phyloP scores from a whole-genome alignment of 2,113 vertebrate species.

The Equus przewalskii region DNA sequence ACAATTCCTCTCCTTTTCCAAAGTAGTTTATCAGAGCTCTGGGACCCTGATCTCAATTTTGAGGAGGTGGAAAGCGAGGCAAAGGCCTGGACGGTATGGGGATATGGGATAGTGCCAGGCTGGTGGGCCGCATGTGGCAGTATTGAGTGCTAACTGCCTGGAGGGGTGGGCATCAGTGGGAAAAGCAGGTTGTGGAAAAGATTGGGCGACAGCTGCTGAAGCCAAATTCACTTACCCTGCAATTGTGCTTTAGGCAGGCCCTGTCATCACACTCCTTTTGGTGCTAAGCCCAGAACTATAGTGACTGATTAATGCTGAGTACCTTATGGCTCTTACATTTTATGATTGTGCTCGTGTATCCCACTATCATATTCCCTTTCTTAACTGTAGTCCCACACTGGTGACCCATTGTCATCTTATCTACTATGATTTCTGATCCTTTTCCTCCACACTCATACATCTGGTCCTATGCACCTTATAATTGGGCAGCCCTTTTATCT shows the following conservation, averaged over 20 bases:
- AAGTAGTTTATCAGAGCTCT: neutral
- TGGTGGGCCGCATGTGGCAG: neutral
- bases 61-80: neutral
- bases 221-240: conserved; percentile 27
- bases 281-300: conserved; percentile 70
- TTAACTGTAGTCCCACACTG: neutral
- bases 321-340: conserved; percentile 67
- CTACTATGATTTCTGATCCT: conserved; percentile 38
- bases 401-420: conserved; percentile 71
- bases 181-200: neutral
- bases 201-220: neutral
- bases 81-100: neutral
- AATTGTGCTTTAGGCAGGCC: conserved; percentile 5
- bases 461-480: conserved; percentile 40
- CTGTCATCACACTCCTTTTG: conserved; percentile 54
- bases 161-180: neutral
- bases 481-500: conserved; percentile 43
- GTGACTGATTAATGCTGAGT: conserved; percentile 73
- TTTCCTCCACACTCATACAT: neutral
- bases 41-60: neutral
- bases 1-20: neutral
- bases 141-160: neutral
- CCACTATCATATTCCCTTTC: conserved; percentile 56
- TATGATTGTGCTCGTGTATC: conserved; percentile 68
- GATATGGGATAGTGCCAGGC: neutral